A percentile compares a stretch with the other conserved stretches of the same genome.
Evolutionary conservation across 2,888 invertebrate species (phyloP).

Genomic region (Matsumyia berberina): DNA sequence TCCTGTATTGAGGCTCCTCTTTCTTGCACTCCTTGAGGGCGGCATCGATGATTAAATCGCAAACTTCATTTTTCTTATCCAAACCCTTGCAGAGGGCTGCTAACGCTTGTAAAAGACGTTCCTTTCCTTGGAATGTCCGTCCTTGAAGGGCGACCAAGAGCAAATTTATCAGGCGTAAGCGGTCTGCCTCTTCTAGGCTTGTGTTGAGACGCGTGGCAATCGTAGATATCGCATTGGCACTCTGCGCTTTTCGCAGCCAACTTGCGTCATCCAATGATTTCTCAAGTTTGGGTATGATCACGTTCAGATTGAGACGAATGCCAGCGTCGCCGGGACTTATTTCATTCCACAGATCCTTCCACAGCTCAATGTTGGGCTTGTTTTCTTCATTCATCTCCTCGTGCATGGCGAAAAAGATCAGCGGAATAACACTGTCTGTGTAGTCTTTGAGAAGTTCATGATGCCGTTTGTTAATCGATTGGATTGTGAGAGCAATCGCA

Average conservation of each 20-base stretch:
- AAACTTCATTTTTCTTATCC: slow-evolving; percentile 86
- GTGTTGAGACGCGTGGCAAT: slow-evolving; percentile 89
- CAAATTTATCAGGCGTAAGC: slow-evolving; percentile 88
- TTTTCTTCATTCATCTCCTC: slow-evolving; percentile 89
- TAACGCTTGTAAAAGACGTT: slow-evolving; percentile 91
- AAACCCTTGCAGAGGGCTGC: slow-evolving; percentile 88
- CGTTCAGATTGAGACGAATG: slow-evolving; percentile 90
- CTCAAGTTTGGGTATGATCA: slow-evolving; percentile 89
- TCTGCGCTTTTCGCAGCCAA: slow-evolving; percentile 95
- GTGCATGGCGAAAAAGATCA: slow-evolving; percentile 96
- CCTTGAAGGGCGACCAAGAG: slow-evolving; percentile 90
- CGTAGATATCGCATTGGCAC: slow-evolving; percentile 92
- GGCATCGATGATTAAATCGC: slow-evolving; percentile 86
- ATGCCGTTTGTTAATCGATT: slow-evolving; percentile 92
- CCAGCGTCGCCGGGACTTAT: slow-evolving; percentile 95
- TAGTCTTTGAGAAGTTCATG: slow-evolving; percentile 93
- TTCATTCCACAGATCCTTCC: slow-evolving; percentile 96
- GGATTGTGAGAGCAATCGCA: slow-evolving; percentile 90
- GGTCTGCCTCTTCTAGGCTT: slow-evolving; percentile 87
- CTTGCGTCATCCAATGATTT: slow-evolving; percentile 91
- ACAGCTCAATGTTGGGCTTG: slow-evolving; percentile 88
- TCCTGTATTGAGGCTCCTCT: slow-evolving; percentile 91
- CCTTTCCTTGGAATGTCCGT: slow-evolving; percentile 96
- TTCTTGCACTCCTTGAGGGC: slow-evolving; percentile 92
- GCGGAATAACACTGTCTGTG: slow-evolving; percentile 90